These are phyloP conservation scores for Falco punctatus DNA, from an alignment of 2,113 vertebrate genomes.

Conservation along the genomic window DNA sequence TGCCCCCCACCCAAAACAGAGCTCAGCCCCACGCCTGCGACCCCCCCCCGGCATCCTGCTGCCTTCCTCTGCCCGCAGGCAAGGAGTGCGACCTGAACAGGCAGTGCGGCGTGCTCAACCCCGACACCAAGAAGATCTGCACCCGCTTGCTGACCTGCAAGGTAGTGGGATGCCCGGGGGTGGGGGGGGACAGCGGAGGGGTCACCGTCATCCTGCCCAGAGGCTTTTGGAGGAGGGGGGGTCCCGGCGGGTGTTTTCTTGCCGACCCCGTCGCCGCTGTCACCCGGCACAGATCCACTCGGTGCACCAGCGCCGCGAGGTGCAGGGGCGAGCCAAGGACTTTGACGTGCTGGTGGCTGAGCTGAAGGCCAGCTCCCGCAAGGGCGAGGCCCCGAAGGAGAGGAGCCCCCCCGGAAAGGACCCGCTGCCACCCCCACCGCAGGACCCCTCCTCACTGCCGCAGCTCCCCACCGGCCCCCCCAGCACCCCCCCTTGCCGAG, in stretches of 20 bases:
- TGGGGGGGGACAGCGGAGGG: background rate
- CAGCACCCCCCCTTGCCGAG: slow-evolving; percentile 74
- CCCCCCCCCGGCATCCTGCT: background rate
- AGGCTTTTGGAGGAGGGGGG: background rate
- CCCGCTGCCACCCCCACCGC: background rate
- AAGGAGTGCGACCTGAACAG: slow-evolving; percentile 92
- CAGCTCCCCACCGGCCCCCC: slow-evolving; percentile 68
- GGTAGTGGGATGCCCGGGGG: slow-evolving; percentile 66
- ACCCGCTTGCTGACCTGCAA: slow-evolving; percentile 95
- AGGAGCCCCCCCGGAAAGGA: slow-evolving; percentile 77
- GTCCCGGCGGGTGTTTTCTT: background rate
- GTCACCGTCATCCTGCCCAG: background rate
- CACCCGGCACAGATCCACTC: slow-evolving; percentile 85
- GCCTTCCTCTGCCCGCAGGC: slow-evolving; percentile 71
- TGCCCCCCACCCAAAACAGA: background rate
- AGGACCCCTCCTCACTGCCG: slow-evolving; percentile 41
- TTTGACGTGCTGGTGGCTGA: slow-evolving; percentile 92
- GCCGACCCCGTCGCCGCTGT: background rate
- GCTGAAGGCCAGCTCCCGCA: slow-evolving; percentile 81
- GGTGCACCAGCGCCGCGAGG: slow-evolving; percentile 90
- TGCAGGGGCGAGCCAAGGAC: slow-evolving; percentile 87
- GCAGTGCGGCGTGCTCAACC: slow-evolving; percentile 92
- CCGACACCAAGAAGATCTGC: slow-evolving; percentile 91
- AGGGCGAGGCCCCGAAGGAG: slow-evolving; percentile 83
- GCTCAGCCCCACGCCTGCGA: background rate